Base-by-base conservation (phyloP, 2,888 invertebrate species). In the Altica lythri region DNA sequence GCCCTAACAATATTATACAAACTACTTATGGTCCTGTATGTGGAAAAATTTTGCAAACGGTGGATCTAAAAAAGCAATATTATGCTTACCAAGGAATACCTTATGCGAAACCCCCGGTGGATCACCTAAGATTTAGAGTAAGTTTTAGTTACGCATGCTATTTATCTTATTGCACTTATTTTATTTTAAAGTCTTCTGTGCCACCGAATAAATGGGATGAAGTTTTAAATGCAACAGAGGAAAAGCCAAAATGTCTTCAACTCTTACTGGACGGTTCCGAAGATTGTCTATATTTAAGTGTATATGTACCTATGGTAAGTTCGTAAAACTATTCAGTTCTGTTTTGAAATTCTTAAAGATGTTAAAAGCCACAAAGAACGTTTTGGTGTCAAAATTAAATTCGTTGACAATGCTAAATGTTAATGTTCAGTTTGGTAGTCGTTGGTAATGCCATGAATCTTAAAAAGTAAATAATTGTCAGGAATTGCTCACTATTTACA, bases 131-230 rank as follows among this genome's bases (percentile, higher is more conserved):
- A 29, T 55, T 55, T 57, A 30, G 55, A 35, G 62, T 56, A 55
- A 60, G 51, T 48, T 32, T 4, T 9, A 19, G n/a, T 4, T 6
- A 37, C 16, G 9, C n/a, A 8, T 35, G 2, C 5, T 6, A 16
- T 16, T 8, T 14, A 35, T 14, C 13, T 5, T 16, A n/a, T 2
- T 37, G 1, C 6, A 18, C 9, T 30, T 29, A 8, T 3, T 3
- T 5, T 43, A 3, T 10, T 43, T 81, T 82, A n/a, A 80, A 84
- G 6, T 87, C 89, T 0, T 81, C 61, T 4, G 44, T 44, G 9
- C 55, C 62, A 8, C 29, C 32, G 32, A 46, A 45, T 6, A 49
- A 53, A 9, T 63, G 63, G 63, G 25, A 30, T 22, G 57, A 50
- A 8, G 38, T 57, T 5, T 44, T 50, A 30, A 46, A 54, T 12